Conservation (phyloP, 2,797 vertebrate genomes). For the Coendou prehensilis region DNA sequence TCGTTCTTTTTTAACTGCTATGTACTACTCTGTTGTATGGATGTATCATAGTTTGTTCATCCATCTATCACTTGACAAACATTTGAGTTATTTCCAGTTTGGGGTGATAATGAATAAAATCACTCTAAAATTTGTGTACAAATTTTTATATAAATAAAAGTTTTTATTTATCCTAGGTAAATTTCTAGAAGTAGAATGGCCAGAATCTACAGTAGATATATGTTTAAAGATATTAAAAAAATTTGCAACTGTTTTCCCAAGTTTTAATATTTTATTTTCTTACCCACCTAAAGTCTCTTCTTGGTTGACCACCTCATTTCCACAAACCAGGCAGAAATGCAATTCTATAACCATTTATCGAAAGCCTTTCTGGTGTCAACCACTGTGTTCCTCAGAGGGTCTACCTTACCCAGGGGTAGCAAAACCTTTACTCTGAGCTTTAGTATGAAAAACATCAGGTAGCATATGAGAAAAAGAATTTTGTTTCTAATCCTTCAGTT, state of each 20-base stretch:
- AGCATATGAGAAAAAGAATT: background rate
- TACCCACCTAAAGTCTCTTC: background rate
- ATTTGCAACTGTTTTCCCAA: background rate
- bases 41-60: background rate
- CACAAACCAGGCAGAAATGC: background rate
- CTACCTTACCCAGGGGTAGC: background rate
- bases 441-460: background rate
- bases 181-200: background rate
- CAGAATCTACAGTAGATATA: background rate
- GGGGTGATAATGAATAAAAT: background rate
- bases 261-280: background rate
- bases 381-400: background rate
- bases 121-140: background rate
- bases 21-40: background rate
- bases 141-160: background rate
- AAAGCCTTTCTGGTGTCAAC: background rate
- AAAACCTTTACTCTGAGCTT: background rate
- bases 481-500: background rate
- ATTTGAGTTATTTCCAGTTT: background rate
- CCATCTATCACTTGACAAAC: background rate
- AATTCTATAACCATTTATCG: background rate
- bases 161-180: background rate
- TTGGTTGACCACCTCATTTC: background rate
- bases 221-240: background rate
- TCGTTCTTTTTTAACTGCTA: background rate